phyloP scores from a whole-genome alignment of 1,140 invertebrate species.

The Coenobita brevimanus region DNA sequence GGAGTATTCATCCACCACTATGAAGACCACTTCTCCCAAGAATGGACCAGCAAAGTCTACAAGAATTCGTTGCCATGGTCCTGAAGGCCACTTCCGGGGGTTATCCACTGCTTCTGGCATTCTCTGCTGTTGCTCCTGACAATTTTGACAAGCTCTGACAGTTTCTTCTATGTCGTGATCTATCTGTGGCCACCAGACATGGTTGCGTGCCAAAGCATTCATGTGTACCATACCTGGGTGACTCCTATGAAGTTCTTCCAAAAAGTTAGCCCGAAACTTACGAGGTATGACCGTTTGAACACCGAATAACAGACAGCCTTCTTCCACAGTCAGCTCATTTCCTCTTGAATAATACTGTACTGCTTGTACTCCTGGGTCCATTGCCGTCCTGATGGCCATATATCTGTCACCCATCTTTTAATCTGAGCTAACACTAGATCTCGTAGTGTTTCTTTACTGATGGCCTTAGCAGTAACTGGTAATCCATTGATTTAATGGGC shows the following conservation, averaged over 20 bases:
- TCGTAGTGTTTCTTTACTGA: no score
- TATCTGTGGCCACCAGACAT: constrained; percentile 73
- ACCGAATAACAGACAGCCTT: no score
- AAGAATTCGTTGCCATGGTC: constrained; percentile 72
- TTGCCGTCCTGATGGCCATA: no score
- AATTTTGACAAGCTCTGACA: constrained; percentile 74
- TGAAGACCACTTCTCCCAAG: constrained; percentile 71
- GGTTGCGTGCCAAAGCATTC: no score
- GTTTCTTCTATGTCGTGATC: constrained; percentile 72
- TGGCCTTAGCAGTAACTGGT: no score
- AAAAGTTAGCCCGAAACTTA: neutral
- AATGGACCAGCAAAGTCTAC: constrained; percentile 74
- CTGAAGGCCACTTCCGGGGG: constrained; percentile 63
- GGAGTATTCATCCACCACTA: constrained; percentile 74
- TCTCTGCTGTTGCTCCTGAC: constrained; percentile 64
- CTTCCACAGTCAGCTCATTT: no score
- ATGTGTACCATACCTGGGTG: constrained; percentile 48
- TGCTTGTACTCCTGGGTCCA: no score
- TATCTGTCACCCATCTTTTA: no score
- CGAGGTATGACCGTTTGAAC: no score
- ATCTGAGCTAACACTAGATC: no score
- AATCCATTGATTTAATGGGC: no score
- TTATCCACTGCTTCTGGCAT: constrained; percentile 52
- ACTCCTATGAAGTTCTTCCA: neutral
- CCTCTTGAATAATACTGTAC: no score